Conservation (phyloP, 2,797 vertebrate genomes). For the Tadarida brasiliensis region DNA sequence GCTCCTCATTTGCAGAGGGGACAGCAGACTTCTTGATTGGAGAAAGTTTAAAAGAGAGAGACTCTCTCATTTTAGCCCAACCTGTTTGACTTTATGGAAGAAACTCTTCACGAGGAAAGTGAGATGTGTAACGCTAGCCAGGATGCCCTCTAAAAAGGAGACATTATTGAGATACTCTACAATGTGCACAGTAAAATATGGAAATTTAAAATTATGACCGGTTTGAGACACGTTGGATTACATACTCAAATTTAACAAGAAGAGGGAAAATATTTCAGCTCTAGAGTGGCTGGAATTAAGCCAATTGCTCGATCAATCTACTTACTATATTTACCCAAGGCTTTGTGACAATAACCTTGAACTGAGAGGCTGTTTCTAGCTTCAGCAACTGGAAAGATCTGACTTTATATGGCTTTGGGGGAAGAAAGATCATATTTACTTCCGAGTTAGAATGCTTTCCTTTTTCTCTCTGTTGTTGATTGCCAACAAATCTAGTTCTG, state of each 20-base stretch:
- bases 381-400: background rate
- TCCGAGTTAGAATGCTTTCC: constrained; percentile 31
- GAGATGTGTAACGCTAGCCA: background rate
- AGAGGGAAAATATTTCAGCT: background rate
- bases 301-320: constrained; percentile 36
- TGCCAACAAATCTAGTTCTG: constrained; percentile 29
- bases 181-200: constrained; percentile 19
- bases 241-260: constrained; percentile 43
- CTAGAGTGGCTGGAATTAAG: background rate
- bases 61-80: background rate
- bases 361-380: constrained; percentile 1
- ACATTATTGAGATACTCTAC: background rate
- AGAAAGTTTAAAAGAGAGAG: background rate
- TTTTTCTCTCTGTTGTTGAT: constrained; percentile 8
- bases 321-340: background rate
- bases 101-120: background rate
- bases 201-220: constrained; percentile 47
- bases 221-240: constrained; percentile 57
- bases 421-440: constrained; percentile 37
- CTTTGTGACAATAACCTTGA: constrained; percentile 51
- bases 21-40: background rate
- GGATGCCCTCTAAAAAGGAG: background rate
- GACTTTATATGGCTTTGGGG: constrained; percentile 10
- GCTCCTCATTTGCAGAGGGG: background rate
- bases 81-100: background rate